phyloP scores from a whole-genome alignment of 2,888 invertebrate genomes.

The Oligia strigilis region DNA sequence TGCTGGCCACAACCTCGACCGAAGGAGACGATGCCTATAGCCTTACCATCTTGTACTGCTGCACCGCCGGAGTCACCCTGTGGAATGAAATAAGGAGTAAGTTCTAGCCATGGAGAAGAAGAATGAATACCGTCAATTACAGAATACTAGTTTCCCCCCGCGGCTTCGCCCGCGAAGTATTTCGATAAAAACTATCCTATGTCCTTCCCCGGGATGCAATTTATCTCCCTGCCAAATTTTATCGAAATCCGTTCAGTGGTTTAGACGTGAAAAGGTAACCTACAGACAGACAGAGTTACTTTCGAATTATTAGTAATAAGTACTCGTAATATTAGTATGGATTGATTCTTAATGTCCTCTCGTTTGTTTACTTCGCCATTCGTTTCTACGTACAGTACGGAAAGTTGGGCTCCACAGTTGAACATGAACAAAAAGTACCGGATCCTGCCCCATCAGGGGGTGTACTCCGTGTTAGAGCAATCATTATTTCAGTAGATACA shows the following conservation, averaged over 20 bases:
- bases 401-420: neutral
- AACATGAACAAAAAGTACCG: neutral
- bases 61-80: slow-evolving; percentile 82
- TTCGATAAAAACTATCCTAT: too few relatives aligned
- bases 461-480: neutral
- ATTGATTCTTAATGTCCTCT: neutral
- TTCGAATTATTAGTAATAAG: too few relatives aligned
- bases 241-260: too few relatives aligned
- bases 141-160: neutral
- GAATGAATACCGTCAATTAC: neutral
- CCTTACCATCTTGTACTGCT: slow-evolving; percentile 78
- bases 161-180: too few relatives aligned
- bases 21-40: slow-evolving; percentile 82
- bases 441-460: neutral
- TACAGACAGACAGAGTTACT: too few relatives aligned
- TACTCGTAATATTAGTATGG: too few relatives aligned
- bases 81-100: neutral
- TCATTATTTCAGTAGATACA: neutral
- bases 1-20: slow-evolving; percentile 81
- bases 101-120: neutral
- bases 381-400: neutral
- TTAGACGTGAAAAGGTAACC: too few relatives aligned
- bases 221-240: too few relatives aligned
- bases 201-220: too few relatives aligned
- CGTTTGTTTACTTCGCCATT: neutral